Base-by-base conservation (phyloP, 2,797 vertebrate species). In the Lycodopsis pacificus region DNA sequence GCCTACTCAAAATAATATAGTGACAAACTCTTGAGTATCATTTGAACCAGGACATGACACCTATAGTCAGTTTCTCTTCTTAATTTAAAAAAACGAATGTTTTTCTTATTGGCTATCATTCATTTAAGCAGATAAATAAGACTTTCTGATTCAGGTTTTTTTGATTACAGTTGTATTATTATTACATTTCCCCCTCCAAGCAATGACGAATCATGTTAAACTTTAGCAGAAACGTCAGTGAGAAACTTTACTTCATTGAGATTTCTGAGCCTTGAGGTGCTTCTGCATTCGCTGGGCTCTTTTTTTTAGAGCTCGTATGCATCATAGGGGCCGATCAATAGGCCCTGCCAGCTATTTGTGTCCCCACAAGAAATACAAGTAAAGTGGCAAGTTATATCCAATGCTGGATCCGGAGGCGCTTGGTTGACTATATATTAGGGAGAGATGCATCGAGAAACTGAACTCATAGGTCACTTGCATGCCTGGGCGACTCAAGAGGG, bases 401-500 rank as follows among this genome's bases (percentile, higher is more conserved):
- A 85, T 86, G 72, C 73, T 78, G 88, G 82, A 82, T 91, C 83
- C 82, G 85, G 71, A 27, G 49, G 76, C 73, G 74, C 77, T 81
- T 14, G 75, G 49, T 65, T 25, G 66, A 76, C 86, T 88, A 76
- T 80, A 73, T 84, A 77, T 86, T 84, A 81, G 72, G 65, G 86
- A 88, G 87, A 92, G 92, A 94, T 92, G 89, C 90, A 96, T 75
- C 56, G 91, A 95, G 95, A 94, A 94, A 91, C 93, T 93, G 92
- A 92, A 92, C 92, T 93, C 91, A 88, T 93, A 95, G 95, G 95
- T 94, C 89, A 91, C 90, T 93, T 88, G 95, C 95, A 97, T 93
- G 95, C 95, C 95, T 95, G 92, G 89, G 89, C 93, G 93, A 94
- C 91, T 91, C 88, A 92, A 94, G 90, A 94, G 92, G 79, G 71